These are phyloP conservation scores for Clitarchus hookeri DNA, from an alignment of 2,888 invertebrate species.

Conservation along the genomic window DNA sequence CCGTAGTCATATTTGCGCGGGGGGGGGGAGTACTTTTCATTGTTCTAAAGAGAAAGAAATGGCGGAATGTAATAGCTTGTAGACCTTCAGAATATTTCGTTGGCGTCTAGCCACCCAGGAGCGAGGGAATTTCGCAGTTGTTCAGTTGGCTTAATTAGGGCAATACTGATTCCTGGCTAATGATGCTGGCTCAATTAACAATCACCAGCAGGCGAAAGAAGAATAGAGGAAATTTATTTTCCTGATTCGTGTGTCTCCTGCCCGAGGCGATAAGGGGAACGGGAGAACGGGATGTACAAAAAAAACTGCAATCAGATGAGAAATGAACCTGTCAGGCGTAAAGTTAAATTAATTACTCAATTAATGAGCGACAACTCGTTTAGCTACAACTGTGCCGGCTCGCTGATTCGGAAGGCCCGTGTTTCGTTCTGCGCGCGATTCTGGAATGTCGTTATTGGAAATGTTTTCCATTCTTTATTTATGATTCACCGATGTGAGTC, in stretches of 20 bases:
- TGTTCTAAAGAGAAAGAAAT: no score
- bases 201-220: slow-evolving; percentile 15
- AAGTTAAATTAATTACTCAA: slow-evolving; percentile 40
- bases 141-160: not conserved
- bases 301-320: slow-evolving; percentile 25
- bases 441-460: not conserved
- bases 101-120: not conserved
- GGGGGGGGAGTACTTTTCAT: no score
- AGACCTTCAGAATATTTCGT: no score
- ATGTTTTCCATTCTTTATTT: not conserved
- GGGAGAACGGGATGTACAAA: not conserved
- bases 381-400: not conserved
- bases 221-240: not conserved
- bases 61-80: no score
- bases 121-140: not conserved
- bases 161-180: not conserved
- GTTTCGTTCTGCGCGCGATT: not conserved
- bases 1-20: no score
- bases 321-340: slow-evolving; percentile 34
- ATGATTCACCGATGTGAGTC: not conserved
- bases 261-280: not conserved
- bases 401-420: not conserved
- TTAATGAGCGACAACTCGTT: slow-evolving; percentile 37
- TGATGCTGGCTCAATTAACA: slow-evolving; percentile 22
- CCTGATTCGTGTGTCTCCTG: not conserved